Conservation (phyloP, 1,140 invertebrate species). For the honey bee (Apis mellifera) region Amel_HAv3.1 CM009940.2:8786001-8786500, state of each 20-base stretch:
- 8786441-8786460: no score
- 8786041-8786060: not conserved
- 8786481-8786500: conserved; percentile 70
- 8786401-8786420: no score
- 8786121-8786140: conserved; percentile 10
- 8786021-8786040: no score
- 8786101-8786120: conserved; percentile 27
- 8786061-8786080: not conserved
- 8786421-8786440: no score
- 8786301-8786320: no score
- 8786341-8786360: no score
- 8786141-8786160: conserved; percentile 42
- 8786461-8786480: not conserved
- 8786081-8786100: conserved; percentile 18
- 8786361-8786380: no score
- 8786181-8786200: conserved; percentile 1
- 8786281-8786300: no score
- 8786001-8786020: conserved; percentile 8
- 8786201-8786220: not conserved
- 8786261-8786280: not conserved
- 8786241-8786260: not conserved
- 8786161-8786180: conserved; percentile 9
- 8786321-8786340: no score
- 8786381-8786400: no score
- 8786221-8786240: conserved; percentile 24